Evolutionary conservation across 2,113 vertebrate genomes (phyloP).

Genomic region (Bothrops jararaca): DNA sequence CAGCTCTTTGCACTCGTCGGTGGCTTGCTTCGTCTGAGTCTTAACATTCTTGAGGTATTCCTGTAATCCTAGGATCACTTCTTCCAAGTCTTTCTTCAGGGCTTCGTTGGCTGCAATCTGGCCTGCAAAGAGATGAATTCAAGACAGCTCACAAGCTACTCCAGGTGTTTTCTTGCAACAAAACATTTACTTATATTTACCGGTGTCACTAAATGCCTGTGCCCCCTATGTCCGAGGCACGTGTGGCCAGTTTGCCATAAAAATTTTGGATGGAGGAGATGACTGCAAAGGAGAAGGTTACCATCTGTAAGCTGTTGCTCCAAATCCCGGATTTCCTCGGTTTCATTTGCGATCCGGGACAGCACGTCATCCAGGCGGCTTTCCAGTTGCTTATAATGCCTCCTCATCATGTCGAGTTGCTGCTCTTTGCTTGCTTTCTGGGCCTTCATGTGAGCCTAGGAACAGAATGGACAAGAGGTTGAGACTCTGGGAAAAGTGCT

Average conservation of each 20-base stretch:
- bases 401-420: slow-evolving; percentile 80
- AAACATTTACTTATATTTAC: not conserved
- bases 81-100: slow-evolving; percentile 85
- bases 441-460: slow-evolving; percentile 76
- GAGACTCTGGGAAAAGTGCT: not conserved
- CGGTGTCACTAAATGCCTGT: not conserved
- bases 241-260: not conserved
- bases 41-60: slow-evolving; percentile 83
- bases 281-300: slow-evolving; percentile 45
- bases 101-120: slow-evolving; percentile 89
- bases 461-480: not conserved
- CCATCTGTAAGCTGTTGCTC: slow-evolving; percentile 92
- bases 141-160: not conserved
- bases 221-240: not conserved
- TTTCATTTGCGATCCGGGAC: slow-evolving; percentile 86
- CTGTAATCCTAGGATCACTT: slow-evolving; percentile 84
- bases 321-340: slow-evolving; percentile 90
- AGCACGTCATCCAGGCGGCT: slow-evolving; percentile 82
- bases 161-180: not conserved
- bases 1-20: slow-evolving; percentile 73
- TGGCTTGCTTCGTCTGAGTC: slow-evolving; percentile 75
- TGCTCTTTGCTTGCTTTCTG: slow-evolving; percentile 74
- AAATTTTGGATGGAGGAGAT: no score
- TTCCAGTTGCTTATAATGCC: slow-evolving; percentile 79
- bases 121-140: slow-evolving; percentile 66